A percentile compares a stretch with the other conserved stretches of the same genome.
Evolutionary conservation across 2,888 invertebrate genomes (phyloP).

Genomic region (Folsomia manolachei): DNA sequence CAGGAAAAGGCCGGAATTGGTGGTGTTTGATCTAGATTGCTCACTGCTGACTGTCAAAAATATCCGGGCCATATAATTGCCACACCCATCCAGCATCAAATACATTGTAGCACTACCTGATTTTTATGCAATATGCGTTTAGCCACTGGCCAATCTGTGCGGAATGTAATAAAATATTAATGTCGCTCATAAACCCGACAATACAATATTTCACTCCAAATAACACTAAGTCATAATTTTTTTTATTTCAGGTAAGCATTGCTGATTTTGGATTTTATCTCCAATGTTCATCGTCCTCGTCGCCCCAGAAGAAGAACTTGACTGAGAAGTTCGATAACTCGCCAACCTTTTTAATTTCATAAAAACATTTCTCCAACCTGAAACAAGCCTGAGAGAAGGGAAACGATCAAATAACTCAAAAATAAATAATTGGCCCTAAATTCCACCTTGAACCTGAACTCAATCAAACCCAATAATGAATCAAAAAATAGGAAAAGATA

Average conservation of each 20-base stretch:
- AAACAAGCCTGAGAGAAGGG: not conserved
- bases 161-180: too few species aligned
- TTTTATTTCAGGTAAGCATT: slow-evolving; percentile 40
- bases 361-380: not conserved
- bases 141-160: too few species aligned
- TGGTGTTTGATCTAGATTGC: too few species aligned
- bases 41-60: too few species aligned
- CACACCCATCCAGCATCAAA: too few species aligned
- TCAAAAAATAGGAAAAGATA: not conserved
- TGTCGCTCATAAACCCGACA: too few species aligned
- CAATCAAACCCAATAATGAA: not conserved
- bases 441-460: not conserved
- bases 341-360: slow-evolving; percentile 21
- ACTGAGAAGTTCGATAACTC: slow-evolving; percentile 23
- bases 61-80: too few species aligned
- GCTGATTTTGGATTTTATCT: slow-evolving; percentile 39
- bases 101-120: too few species aligned
- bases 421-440: not conserved
- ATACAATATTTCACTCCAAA: not conserved
- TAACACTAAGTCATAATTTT: too few species aligned
- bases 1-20: too few species aligned
- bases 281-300: slow-evolving; percentile 19
- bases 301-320: slow-evolving; percentile 16
- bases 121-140: too few species aligned
- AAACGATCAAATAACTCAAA: slow-evolving; percentile 1